phyloP scores from a whole-genome alignment of 2,888 invertebrate species.

The Hyposoter dolosus region DNA sequence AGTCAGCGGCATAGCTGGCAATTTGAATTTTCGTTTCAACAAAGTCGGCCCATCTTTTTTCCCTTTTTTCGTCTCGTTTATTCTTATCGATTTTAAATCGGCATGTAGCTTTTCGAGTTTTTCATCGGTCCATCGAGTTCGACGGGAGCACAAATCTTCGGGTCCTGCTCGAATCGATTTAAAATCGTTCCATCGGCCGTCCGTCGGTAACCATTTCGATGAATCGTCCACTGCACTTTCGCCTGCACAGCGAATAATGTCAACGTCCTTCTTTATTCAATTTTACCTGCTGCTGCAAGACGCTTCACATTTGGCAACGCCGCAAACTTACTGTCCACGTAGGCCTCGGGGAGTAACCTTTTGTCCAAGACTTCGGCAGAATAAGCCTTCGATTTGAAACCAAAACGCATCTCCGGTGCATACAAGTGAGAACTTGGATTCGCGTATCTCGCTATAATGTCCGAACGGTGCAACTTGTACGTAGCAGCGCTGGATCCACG shows the following conservation, averaged over 20 bases:
- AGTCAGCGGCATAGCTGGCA: conserved; percentile 58
- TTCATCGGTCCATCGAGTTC: conserved; percentile 89
- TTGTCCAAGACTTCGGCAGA: conserved; percentile 85
- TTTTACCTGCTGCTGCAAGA: background rate
- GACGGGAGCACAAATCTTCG: conserved; percentile 86
- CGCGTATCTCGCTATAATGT: conserved; percentile 83
- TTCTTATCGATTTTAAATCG: conserved; percentile 86
- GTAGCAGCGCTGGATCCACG: conserved; percentile 68
- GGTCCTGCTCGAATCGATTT: conserved; percentile 75
- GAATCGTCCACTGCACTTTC: conserved; percentile 85
- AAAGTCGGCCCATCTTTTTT: conserved; percentile 63
- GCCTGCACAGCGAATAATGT: conserved; percentile 81
- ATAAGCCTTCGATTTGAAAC: conserved; percentile 87
- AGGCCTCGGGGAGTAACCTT: conserved; percentile 65
- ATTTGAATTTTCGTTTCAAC: conserved; percentile 73
- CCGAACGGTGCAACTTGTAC: conserved; percentile 84
- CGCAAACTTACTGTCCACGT: conserved; percentile 68
- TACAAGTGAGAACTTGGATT: conserved; percentile 88
- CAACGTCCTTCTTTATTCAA: background rate
- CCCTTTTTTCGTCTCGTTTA: conserved; percentile 57
- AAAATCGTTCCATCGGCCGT: conserved; percentile 85
- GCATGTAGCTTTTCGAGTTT: conserved; percentile 87
- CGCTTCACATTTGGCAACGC: too few species aligned
- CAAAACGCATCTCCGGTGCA: conserved; percentile 88
- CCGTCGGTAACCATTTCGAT: conserved; percentile 85